Percentiles rank a stretch among this genome's conserved stretches.
These are phyloP conservation scores for Crossaster papposus DNA, from an alignment of 53 echinoderm and acorn worm species.

Conservation along the genomic window DNA sequence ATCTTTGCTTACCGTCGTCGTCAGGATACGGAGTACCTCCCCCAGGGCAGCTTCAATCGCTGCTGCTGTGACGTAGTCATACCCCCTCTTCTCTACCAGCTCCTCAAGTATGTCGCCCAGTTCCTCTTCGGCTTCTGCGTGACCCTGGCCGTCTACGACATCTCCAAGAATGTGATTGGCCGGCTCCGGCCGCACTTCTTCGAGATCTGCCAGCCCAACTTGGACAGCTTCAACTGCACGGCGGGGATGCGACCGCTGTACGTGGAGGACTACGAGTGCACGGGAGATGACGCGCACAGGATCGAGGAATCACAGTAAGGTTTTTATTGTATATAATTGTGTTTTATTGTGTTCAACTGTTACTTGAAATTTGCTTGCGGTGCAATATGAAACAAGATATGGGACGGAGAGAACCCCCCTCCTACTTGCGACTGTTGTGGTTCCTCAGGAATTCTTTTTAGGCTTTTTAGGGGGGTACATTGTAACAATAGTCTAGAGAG, in stretches of 20 bases:
- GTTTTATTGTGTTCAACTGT: too few relatives aligned
- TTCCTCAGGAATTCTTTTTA: too few relatives aligned
- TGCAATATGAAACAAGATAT: too few relatives aligned
- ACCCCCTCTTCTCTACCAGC: conserved; percentile 83
- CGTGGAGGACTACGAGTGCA: conserved; percentile 78
- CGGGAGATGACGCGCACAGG: conserved; percentile 61
- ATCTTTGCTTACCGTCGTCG: conserved; percentile 86
- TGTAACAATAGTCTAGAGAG: too few relatives aligned
- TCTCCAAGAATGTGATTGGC: conserved; percentile 89
- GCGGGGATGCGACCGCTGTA: conserved; percentile 71
- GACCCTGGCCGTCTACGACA: conserved; percentile 81
- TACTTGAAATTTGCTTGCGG: too few relatives aligned
- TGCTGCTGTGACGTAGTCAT: conserved; percentile 92
- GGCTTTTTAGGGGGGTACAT: too few relatives aligned
- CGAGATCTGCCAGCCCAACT: conserved; percentile 82
- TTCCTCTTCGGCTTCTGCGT: conserved; percentile 87
- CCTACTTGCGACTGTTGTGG: too few relatives aligned
- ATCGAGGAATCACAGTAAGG: conserved; percentile 62
- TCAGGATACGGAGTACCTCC: conserved; percentile 82
- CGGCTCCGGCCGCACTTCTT: conserved; percentile 93
- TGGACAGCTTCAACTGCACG: conserved; percentile 69
- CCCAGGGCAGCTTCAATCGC: conserved; percentile 82
- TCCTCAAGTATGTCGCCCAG: conserved; percentile 70
- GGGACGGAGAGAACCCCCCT: too few relatives aligned
- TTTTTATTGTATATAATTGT: neutral